Evolutionary conservation across 2,797 vertebrate species (phyloP).

Genomic region (Rhinella marina): DNA sequence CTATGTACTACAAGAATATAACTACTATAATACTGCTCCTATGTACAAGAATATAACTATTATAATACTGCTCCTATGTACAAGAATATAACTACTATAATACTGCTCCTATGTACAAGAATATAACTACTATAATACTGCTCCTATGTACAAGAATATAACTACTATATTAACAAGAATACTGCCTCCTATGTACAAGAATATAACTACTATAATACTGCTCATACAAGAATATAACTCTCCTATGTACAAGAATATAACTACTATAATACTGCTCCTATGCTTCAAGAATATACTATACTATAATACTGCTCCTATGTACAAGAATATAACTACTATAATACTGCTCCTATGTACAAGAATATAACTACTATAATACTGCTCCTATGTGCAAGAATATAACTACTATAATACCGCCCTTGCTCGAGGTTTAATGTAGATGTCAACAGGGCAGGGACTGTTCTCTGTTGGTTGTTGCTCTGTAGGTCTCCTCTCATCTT

Average conservation of each 20-base stretch:
- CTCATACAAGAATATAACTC: neutral
- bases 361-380: slow-evolving; percentile 1
- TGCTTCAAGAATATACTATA: neutral
- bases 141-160: slow-evolving; percentile 1
- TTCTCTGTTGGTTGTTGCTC: neutral
- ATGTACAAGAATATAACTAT: slow-evolving; percentile 4
- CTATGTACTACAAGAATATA: slow-evolving; percentile 2
- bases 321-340: slow-evolving; percentile 15
- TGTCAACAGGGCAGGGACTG: neutral
- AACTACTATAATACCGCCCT: neutral
- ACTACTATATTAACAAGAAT: slow-evolving; percentile 13
- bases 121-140: slow-evolving; percentile 6
- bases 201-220: neutral
- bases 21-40: neutral
- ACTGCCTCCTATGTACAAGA: neutral
- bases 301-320: slow-evolving; percentile 3
- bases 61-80: slow-evolving; percentile 5
- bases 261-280: neutral
- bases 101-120: neutral
- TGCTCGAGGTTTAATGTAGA: neutral
- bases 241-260: slow-evolving; percentile 2
- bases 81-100: slow-evolving; percentile 2
- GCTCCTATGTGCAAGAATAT: neutral
- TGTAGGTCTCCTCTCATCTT: too few species aligned
- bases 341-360: neutral